Base-by-base conservation (phyloP, 2,113 vertebrate species). In the Eclectus roratus region DNA sequence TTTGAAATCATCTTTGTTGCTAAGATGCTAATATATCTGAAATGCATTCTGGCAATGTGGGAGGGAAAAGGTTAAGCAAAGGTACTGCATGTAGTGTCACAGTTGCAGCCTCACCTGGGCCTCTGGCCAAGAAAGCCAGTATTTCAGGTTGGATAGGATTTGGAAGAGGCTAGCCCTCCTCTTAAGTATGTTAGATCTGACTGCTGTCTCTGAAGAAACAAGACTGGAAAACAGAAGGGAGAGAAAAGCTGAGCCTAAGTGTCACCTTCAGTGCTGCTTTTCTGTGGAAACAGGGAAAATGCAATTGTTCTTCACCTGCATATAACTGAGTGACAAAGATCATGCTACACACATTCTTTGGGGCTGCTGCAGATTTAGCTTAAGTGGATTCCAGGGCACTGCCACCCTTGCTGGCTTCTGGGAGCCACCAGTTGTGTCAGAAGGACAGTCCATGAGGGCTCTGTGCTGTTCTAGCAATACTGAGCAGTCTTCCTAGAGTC, bases 121-220 rank as follows among this genome's bases (percentile, higher is more conserved):
- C 96, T 89, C 96, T 97, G 94, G 88, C 94, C 95, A 94, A 85
- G 92, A 91, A 91, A 98, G 97, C 98, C 93, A 91, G 98, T 98
- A 96, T 98, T 98, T 98, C 98, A 96, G 97, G 98, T 98, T 93
- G 70, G 96, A 95, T 98, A 24, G 94, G 97, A 92, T 95, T 96
- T 85, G 72, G 82, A 74, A 92, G 90, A 95, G 97, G 94, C 95
- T 96, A 95, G 64, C 93, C 92, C 90, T 97, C 94, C 87, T 97
- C 96, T 95, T 83, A 87, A 91, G 68, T 89, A 56, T 94, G 92
- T 96, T 74, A 88, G 88, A 93, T 96, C 80, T 94, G 86, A 63
- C 88, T 93, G 80, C 85, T 43, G 41, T 81, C 87, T 97, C 81
- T 37, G 68, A 92, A 46, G 41, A 53, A 94, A 69, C 76, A 71